These are phyloP conservation scores for Phalacrocorax carbo DNA, from an alignment of 2,113 vertebrate genomes.

Conservation along the genomic window DNA sequence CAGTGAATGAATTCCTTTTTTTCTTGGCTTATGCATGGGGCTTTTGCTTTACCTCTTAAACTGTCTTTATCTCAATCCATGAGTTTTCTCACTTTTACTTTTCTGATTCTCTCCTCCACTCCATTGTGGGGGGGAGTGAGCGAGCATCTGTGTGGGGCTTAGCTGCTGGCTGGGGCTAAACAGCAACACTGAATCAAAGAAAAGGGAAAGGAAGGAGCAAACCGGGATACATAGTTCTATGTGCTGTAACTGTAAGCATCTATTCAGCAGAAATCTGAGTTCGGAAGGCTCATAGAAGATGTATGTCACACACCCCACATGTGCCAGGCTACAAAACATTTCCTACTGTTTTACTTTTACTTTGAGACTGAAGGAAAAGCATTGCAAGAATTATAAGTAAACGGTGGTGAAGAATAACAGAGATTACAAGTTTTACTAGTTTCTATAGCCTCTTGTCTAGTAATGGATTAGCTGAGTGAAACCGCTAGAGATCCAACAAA, in stretches of 20 bases:
- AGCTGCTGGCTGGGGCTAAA: too few species aligned
- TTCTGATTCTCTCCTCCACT: too few species aligned
- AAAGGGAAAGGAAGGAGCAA: background rate
- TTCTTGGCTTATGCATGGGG: too few species aligned
- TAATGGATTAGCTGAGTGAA: background rate
- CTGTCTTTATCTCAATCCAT: too few species aligned
- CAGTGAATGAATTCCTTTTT: too few species aligned
- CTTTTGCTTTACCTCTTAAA: too few species aligned
- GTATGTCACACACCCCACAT: fast-evolving
- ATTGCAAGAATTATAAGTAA: background rate
- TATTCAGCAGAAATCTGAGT: background rate
- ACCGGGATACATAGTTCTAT: background rate
- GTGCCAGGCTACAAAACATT: background rate
- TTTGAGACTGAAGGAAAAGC: background rate
- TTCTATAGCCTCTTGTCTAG: background rate
- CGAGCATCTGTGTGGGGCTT: too few species aligned
- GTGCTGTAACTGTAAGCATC: background rate
- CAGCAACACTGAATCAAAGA: too few species aligned
- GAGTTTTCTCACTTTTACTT: too few species aligned
- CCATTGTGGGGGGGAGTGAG: too few species aligned
- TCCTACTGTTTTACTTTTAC: background rate
- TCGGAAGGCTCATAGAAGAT: background rate
- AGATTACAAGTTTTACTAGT: background rate
- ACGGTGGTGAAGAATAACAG: background rate
- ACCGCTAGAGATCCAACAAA: background rate